A percentile compares a stretch with the other conserved stretches of the same genome.
These are phyloP conservation scores for Hirtodrosophila confusa DNA, from an alignment of 2,888 invertebrate species.

Conservation along the genomic window DNA sequence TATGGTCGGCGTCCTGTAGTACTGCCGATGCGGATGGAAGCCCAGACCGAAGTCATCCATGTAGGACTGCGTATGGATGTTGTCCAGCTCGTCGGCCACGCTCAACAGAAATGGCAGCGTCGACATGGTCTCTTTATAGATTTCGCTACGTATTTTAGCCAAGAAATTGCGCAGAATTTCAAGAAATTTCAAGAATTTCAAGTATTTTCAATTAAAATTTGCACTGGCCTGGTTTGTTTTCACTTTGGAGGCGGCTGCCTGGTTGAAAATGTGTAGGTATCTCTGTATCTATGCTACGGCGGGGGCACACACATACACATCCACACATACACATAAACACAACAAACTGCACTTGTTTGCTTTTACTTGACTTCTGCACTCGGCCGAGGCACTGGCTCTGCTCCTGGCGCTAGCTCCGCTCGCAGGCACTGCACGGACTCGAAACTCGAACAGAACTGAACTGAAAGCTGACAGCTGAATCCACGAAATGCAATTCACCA, in stretches of 20 bases:
- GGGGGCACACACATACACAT: slow-evolving; percentile 29
- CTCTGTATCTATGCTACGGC: slow-evolving; percentile 67
- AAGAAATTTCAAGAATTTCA: neutral
- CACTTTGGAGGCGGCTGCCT: slow-evolving; percentile 45
- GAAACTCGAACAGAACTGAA: slow-evolving; percentile 81
- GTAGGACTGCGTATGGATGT: slow-evolving; percentile 82
- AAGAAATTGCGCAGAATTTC: neutral
- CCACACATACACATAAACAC: slow-evolving; percentile 18
- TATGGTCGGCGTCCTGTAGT: slow-evolving; percentile 82
- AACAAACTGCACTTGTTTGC: slow-evolving; percentile 57
- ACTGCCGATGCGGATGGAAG: slow-evolving; percentile 83
- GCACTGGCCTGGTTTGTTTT: slow-evolving; percentile 50
- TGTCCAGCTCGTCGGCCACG: slow-evolving; percentile 84
- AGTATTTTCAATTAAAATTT: slow-evolving; percentile 3
- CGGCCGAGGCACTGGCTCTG: slow-evolving; percentile 40
- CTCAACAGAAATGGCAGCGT: slow-evolving; percentile 83
- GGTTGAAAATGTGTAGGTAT: slow-evolving; percentile 60
- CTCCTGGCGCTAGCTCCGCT: slow-evolving; percentile 43
- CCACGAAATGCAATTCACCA: slow-evolving; percentile 55
- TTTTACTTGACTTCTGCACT: slow-evolving; percentile 49
- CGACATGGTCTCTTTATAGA: slow-evolving; percentile 77
- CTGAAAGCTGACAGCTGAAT: neutral
- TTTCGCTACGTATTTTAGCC: slow-evolving; percentile 45
- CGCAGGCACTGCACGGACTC: slow-evolving; percentile 75
- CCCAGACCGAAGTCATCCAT: slow-evolving; percentile 84